Base-by-base conservation (phyloP, 2,797 vertebrate genomes). In the Sebastes itinus region DNA sequence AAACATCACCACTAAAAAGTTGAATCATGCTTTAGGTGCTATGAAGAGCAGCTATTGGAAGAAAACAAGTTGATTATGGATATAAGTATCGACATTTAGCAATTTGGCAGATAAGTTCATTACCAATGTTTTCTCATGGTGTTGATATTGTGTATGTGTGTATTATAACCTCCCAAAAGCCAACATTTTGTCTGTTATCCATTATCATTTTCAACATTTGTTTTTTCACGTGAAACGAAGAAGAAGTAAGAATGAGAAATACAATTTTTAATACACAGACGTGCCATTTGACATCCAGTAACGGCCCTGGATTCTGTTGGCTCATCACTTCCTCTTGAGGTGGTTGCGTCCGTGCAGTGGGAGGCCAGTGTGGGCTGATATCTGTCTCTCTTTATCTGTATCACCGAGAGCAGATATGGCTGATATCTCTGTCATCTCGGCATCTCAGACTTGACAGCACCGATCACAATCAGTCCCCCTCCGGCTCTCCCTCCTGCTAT, bases 351-450 rank as follows among this genome's bases (percentile, higher is more conserved):
- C 81, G 46, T 81, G 56, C 73, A 55, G 86, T 79, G 69, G 70
- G 77, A 79, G 82, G 80, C 83, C 87, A 84, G 74, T 78, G 75
- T 86, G 81, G 78, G 76, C 82, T 89, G 88, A 90, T 89, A 86
- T 89, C 82, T 88, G 88, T 94, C 88, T 84, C 61, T 88, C 55
- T 77, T 61, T 87, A 84, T 92, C 86, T 92, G 80, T 86, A 89
- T 91, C 85, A 85, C 75, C 71, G 85, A 82, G 86, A 89, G 83
- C 82, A 86, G 90, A 89, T 92, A 84, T 79, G 79, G 76, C 84
- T 87, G 89, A 91, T 94, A 89, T 92, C 84, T 79, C 88, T 87
- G 89, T 92, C 91, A 93, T 91, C 87, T 90, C 86, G 89, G 81
- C 88, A 90, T 92, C 92, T 92, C 92, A 80, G 86, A 90, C 81